Evolutionary conservation across 2,888 invertebrate species (phyloP).

Genomic region (Dione juno): DNA sequence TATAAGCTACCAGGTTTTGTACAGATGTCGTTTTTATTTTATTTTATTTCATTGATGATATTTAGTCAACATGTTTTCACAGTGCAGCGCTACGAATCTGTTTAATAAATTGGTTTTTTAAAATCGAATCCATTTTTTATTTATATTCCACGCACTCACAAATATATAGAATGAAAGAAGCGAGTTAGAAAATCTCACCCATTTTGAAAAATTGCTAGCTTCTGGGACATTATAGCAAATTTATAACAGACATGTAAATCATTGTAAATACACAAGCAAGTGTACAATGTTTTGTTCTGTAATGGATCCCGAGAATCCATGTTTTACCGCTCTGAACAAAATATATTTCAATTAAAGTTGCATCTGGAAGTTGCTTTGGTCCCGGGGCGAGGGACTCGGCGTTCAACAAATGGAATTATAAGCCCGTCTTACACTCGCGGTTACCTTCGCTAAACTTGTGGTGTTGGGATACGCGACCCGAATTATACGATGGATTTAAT

Average conservation of each 20-base stretch:
- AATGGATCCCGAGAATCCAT: slow-evolving; percentile 39
- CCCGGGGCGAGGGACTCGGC: slow-evolving; percentile 50
- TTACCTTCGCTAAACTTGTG: slow-evolving; percentile 50
- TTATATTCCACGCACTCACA: no score
- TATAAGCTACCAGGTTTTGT: no score
- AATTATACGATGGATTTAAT: slow-evolving; percentile 14
- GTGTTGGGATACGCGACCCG: slow-evolving; percentile 48
- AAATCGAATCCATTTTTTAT: no score
- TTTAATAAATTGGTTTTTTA: no score
- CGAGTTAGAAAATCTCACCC: not conserved
- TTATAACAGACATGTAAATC: slow-evolving; percentile 21
- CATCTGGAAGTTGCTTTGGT: slow-evolving; percentile 50
- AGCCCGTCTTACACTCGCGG: slow-evolving; percentile 58
- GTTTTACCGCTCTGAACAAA: slow-evolving; percentile 50
- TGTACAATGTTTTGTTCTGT: slow-evolving; percentile 28
- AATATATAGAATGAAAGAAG: no score
- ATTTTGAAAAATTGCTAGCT: not conserved
- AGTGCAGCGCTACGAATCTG: no score
- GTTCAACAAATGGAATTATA: slow-evolving; percentile 65
- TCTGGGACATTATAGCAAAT: not conserved
- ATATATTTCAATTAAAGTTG: slow-evolving; percentile 62
- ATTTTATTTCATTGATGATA: no score
- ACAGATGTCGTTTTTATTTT: no score
- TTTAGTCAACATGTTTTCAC: no score
- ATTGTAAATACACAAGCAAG: slow-evolving; percentile 15